Conservation (phyloP, 1,140 invertebrate species). For the Eupristina koningsbergeri region DNA sequence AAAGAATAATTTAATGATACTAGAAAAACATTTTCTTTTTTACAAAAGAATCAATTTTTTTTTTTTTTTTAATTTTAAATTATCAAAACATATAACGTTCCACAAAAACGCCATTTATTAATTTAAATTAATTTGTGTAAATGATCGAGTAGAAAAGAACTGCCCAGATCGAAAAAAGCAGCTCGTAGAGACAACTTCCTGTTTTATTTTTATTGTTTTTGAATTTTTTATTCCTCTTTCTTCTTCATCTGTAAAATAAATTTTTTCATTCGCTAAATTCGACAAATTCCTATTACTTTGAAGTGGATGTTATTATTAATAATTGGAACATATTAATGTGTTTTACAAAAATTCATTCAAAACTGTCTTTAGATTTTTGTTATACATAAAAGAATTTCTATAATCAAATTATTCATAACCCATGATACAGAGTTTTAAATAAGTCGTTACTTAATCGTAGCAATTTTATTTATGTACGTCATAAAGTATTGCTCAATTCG, state of each 20-base stretch:
- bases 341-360: too few species aligned
- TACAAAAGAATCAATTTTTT: not conserved
- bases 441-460: too few species aligned
- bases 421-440: too few species aligned
- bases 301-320: not conserved
- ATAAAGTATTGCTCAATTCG: too few species aligned
- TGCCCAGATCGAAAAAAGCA: not conserved
- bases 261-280: not conserved
- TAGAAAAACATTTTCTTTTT: too few species aligned
- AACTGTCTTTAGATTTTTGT: too few species aligned
- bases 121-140: conserved; percentile 5
- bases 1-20: not conserved
- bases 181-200: not conserved
- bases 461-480: too few species aligned
- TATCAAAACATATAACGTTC: not conserved
- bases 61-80: conserved; percentile 6
- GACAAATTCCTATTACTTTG: conserved; percentile 12
- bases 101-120: conserved; percentile 4
- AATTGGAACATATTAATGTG: not conserved
- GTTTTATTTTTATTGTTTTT: not conserved
- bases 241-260: not conserved
- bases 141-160: conserved; percentile 14
- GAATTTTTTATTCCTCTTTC: not conserved
- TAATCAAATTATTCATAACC: too few species aligned
- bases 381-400: too few species aligned